phyloP scores from a whole-genome alignment of 2,113 vertebrate genomes.

The Aldabrachelys gigantea region DNA sequence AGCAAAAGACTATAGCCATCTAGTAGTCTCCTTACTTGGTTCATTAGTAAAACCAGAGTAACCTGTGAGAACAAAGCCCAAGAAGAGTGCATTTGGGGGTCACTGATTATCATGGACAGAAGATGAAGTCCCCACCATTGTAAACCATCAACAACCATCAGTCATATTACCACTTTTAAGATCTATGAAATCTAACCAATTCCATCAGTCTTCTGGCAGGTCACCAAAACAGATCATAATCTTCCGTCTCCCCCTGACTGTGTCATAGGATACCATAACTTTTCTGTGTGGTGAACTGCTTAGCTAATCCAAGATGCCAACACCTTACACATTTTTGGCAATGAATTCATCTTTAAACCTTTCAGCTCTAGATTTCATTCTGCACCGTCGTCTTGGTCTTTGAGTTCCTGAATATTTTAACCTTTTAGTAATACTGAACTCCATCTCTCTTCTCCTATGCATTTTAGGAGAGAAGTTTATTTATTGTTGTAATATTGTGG shows the following conservation, averaged over 20 bases:
- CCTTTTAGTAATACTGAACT: not conserved
- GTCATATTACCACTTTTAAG: too few species aligned
- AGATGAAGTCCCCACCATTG: too few species aligned
- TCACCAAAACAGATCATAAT: too few species aligned
- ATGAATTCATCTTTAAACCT: not conserved
- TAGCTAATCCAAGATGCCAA: not conserved
- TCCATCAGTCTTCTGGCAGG: too few species aligned
- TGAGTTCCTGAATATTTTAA: not conserved
- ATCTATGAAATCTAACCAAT: too few species aligned
- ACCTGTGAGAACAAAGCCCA: too few species aligned
- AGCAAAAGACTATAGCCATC: too few species aligned
- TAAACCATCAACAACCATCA: too few species aligned
- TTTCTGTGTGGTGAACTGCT: not conserved
- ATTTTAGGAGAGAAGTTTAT: not conserved
- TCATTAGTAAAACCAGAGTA: too few species aligned
- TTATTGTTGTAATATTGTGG: fast-evolving
- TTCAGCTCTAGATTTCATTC: not conserved
- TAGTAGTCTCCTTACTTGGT: too few species aligned
- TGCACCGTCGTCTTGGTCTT: not conserved
- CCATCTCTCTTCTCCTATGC: not conserved
- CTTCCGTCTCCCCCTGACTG: not conserved
- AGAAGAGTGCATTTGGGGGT: too few species aligned
- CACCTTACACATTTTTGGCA: not conserved
- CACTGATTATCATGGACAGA: too few species aligned
- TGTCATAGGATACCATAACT: not conserved